Evolutionary conservation across 2,888 invertebrate genomes (phyloP), one percentile per base, ranked within the genome.

Genomic region (Plagiodera versicolora): DNA sequence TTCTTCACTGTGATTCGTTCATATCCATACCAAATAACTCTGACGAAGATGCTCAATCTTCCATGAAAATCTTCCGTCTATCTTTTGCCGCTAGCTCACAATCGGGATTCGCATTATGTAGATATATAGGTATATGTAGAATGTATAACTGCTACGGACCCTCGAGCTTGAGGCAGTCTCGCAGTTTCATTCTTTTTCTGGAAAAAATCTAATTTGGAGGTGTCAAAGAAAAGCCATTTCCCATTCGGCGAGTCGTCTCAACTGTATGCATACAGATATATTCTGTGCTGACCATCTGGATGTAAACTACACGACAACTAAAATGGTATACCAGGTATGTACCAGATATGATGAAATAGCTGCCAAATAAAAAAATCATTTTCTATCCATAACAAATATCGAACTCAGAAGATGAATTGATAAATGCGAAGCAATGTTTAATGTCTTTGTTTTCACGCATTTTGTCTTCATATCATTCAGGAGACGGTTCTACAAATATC

Each of bases 141-240:
- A n/a, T 39, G 14, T 39, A 39, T 66, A 66, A 66, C 66, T 66
- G 63, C 63, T 55, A 59, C 48, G 63, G 52, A 55, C 66, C 61
- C 63, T 56, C 50, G 66, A 63, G 66, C 63, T 59, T 61, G 61
- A 61, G 63, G 61, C 58, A 57, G 63, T 60, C 66, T 63, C 63
- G 61, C 60, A 61, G 61, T 61, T 66, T 63, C 60, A 63, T 78
- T 77, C 76, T 77, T 75, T 77, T 76, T 78, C 70, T 68, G 71
- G 76, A 78, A 80, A 80, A 80, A 81, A 81, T 81, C 80, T 81
- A 81, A 81, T 81, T 81, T 80, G 78, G 77, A 80, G 80, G 80
- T 80, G 80, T 80, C 81, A 80, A 80, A 81, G 81, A 80, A 80
- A 80, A 80, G 80, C 80, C 80, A 80, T 81, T 80, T 80, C 78